Conservation (phyloP, 2,113 vertebrate genomes). For the Prionailurus viverrinus region DNA sequence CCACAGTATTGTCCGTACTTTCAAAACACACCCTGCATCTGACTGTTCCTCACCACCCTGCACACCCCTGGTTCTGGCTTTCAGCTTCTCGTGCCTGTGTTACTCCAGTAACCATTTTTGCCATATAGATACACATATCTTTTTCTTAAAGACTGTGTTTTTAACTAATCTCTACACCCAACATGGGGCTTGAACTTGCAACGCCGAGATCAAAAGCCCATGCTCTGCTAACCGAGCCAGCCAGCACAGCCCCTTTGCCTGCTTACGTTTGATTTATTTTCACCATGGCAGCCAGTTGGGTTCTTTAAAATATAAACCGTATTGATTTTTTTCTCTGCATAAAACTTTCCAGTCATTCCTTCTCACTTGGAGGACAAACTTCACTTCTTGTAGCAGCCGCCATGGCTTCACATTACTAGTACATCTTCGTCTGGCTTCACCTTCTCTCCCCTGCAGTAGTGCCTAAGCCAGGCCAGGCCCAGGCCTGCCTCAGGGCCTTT, state of each 20-base stretch:
- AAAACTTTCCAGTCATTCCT: neutral
- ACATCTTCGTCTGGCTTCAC: accelerated
- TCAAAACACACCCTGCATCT: neutral
- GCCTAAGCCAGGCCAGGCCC: neutral
- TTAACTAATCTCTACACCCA: too few species aligned
- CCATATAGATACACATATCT: too few species aligned
- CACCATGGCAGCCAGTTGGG: neutral
- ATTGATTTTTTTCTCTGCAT: neutral
- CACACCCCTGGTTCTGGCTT: too few species aligned
- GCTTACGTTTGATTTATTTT: neutral
- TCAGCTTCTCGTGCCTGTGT: neutral
- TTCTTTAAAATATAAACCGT: neutral
- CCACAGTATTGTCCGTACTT: neutral
- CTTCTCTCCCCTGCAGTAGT: neutral
- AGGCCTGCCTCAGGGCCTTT: neutral
- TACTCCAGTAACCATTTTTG: neutral
- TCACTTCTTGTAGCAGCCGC: accelerated
- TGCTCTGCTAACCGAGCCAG: too few species aligned
- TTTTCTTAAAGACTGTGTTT: too few species aligned
- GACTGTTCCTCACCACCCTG: neutral
- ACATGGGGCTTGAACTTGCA: too few species aligned
- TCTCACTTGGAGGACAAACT: neutral
- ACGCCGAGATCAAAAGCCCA: too few species aligned
- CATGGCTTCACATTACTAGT: too few species aligned
- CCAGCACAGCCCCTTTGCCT: too few species aligned